Base-by-base conservation (phyloP, 2,888 invertebrate genomes). In the Brachyopa scutellaris region DNA sequence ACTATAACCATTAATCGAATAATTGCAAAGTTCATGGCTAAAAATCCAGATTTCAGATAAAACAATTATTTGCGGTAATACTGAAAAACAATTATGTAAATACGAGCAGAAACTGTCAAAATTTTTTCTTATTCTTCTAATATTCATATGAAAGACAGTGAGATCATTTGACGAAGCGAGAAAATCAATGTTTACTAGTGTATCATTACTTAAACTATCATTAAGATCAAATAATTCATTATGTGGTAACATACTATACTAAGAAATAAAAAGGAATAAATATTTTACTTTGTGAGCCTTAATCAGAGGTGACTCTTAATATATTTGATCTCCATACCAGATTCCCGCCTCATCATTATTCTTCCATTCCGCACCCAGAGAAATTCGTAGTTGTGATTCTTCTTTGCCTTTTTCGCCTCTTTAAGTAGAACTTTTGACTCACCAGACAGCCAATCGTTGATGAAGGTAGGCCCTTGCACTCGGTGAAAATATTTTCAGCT, bases 371-470 rank as follows among this genome's bases (percentile, higher is more conserved):
- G 15, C 29, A 57, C 57, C 55, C 55, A 36, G n/a, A 57, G 7
- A 17, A 15, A 26, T 57, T 57, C 23, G 15, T 57, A 57, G 1
- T 9, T 9, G 1, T n/a, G 13, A n/a, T 9, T 19, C 23, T 55
- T 38, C 19, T 40, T 57, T 1, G 15, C 29, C 26, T 40, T 40
- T 40, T 57, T 40, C 6, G 13, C 40, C 40, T 26, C 11, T 6
- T 26, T 40, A 2, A 26, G 13, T 2, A 40, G 8, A 0, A 23
- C 2, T 9, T 57, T 38, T 11, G 38, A 13, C 4, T 57, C 55
- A 23, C 21, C 21, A 8, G 26, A 38, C 2, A 57, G 26, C 55
- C 55, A 57, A 29, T 40, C 55, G 11, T 57, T 57, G 55, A 57
- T 15, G 13, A 8, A 38, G 1, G 40, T 38, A 4, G 7, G 4